These are phyloP conservation scores for Andrena minutula DNA, from an alignment of 2,888 invertebrate genomes.

Conservation along the genomic window DNA sequence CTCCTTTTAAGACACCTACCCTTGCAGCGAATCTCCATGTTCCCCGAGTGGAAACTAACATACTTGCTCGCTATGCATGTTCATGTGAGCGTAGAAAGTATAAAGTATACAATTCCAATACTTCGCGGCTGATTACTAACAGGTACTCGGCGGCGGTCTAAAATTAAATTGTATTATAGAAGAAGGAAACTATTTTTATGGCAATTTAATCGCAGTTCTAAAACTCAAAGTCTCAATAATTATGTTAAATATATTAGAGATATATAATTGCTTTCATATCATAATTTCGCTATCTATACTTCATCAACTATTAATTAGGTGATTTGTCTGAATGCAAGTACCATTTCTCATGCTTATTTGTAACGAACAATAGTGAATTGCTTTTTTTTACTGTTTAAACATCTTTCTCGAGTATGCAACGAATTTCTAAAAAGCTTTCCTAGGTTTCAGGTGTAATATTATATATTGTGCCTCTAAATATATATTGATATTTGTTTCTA, in stretches of 20 bases:
- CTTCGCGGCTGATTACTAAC: constrained; percentile 22
- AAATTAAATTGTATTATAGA: constrained; percentile 35
- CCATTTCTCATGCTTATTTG: constrained; percentile 37
- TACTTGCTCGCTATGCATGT: constrained; percentile 13
- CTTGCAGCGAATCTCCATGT: constrained; percentile 28
- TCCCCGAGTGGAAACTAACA: constrained; percentile 27
- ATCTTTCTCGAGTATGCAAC: constrained; percentile 21
- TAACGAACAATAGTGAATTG: constrained; percentile 22
- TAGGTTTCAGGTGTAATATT: constrained; percentile 57
- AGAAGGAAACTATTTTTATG: constrained; percentile 53
- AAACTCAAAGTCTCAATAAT: constrained; percentile 35
- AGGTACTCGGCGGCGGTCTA: constrained; percentile 8
- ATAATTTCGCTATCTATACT: constrained; percentile 43
- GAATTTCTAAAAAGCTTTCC: constrained; percentile 34
- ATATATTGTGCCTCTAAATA: constrained; percentile 55
- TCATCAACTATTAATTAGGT: constrained; percentile 37
- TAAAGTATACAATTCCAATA: constrained; percentile 25
- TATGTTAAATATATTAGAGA: constrained; percentile 40
- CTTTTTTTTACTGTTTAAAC: constrained; percentile 23
- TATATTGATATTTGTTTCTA: constrained; percentile 53
- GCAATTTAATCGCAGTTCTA: constrained; percentile 38
- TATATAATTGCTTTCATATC: constrained; percentile 50
- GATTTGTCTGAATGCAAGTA: constrained; percentile 37
- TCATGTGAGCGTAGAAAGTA: constrained; percentile 21
- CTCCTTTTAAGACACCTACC: constrained; percentile 14